These are phyloP conservation scores for Synergus umbraculus DNA, from an alignment of 2,888 invertebrate species.

Conservation along the genomic window DNA sequence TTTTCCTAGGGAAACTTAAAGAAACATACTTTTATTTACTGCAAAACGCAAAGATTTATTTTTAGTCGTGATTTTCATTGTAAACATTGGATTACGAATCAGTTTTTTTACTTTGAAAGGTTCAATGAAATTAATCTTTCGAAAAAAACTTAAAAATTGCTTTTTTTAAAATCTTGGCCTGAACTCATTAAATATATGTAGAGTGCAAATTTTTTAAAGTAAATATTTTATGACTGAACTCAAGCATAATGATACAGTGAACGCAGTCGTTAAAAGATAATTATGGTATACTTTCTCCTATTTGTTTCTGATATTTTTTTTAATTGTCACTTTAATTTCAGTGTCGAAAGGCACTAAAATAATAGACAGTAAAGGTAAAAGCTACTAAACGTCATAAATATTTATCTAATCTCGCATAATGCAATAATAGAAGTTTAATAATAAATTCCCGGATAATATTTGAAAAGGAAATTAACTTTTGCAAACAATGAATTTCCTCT, in stretches of 20 bases:
- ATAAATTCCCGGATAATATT: not conserved
- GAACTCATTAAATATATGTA: not conserved
- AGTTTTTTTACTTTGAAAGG: too few species aligned
- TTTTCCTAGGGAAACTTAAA: too few species aligned
- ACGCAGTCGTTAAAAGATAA: not conserved
- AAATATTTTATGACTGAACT: not conserved
- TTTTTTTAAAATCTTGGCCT: too few species aligned
- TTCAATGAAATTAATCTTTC: not conserved
- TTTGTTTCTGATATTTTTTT: not conserved
- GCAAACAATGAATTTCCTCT: not conserved
- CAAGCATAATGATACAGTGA: not conserved
- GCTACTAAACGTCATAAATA: not conserved
- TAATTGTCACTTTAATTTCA: not conserved
- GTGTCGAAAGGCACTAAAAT: not conserved
- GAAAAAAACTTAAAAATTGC: too few species aligned
- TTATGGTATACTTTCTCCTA: not conserved
- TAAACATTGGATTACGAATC: too few species aligned
- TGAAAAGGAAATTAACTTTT: not conserved
- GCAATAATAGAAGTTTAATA: not conserved
- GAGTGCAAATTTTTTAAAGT: not conserved
- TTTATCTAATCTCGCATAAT: not conserved
- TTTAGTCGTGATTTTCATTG: too few species aligned
- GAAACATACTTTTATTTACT: too few species aligned
- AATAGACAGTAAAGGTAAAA: not conserved
- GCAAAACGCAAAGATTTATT: too few species aligned